These are phyloP conservation scores for Neogale vison DNA, from an alignment of 2,113 vertebrate genomes.

Conservation along the genomic window DNA sequence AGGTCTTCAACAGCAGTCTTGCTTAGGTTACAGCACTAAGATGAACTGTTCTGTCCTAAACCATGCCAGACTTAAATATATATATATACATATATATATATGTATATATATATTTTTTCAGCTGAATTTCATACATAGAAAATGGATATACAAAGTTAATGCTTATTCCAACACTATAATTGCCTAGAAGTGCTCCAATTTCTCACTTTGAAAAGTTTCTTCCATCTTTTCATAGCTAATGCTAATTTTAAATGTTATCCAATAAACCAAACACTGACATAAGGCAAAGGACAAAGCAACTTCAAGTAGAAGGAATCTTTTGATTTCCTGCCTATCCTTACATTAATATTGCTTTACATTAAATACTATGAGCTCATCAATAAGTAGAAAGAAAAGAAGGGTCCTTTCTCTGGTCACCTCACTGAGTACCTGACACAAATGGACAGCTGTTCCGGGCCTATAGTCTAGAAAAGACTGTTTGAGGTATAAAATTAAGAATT, in stretches of 20 bases:
- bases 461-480: neutral
- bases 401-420: neutral
- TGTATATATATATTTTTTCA: neutral
- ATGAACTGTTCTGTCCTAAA: neutral
- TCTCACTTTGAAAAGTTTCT: neutral
- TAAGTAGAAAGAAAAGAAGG: neutral
- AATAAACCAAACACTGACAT: neutral
- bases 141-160: neutral
- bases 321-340: neutral
- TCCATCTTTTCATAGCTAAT: neutral
- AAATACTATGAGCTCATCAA: neutral
- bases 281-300: conserved; percentile 36
- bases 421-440: neutral
- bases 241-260: neutral
- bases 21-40: neutral
- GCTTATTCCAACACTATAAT: neutral
- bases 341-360: neutral
- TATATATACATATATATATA: neutral
- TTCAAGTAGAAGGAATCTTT: neutral
- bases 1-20: neutral
- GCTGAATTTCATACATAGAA: conserved; percentile 21
- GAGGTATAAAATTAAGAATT: neutral
- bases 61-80: neutral
- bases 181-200: rapidly evolving
- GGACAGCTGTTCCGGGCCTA: neutral